Evolutionary conservation across 2,888 invertebrate species (phyloP).

Genomic region (Ochropacha duplaris): DNA sequence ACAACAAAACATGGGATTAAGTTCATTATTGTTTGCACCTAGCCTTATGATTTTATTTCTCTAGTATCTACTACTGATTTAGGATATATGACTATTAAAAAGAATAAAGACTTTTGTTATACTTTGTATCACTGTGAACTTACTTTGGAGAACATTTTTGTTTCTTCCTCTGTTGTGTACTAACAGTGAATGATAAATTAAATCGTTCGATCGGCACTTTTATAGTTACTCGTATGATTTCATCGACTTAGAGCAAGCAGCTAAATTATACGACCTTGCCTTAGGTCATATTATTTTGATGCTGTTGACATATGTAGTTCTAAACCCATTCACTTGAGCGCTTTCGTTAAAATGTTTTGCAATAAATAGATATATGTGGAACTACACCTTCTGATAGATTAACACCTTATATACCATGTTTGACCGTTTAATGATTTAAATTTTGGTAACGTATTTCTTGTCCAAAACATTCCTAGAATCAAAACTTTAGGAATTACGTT

Average conservation of each 20-base stretch:
- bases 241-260: constrained; percentile 19
- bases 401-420: not conserved
- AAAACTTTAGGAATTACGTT: too few species aligned
- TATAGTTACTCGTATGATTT: constrained; percentile 33
- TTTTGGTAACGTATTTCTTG: not conserved
- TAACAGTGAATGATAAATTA: constrained; percentile 37
- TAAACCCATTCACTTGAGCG: constrained; percentile 21
- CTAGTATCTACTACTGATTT: too few species aligned
- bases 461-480: too few species aligned
- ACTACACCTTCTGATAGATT: not conserved
- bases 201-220: constrained; percentile 26
- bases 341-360: constrained; percentile 17
- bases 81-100: too few species aligned
- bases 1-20: constrained; percentile 3
- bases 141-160: constrained; percentile 64
- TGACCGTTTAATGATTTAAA: not conserved
- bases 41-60: not conserved
- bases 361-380: constrained; percentile 5
- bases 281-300: constrained; percentile 32
- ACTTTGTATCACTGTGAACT: constrained; percentile 22
- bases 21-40: not conserved
- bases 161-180: constrained; percentile 35
- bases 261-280: constrained; percentile 44
- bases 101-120: not conserved
- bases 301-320: constrained; percentile 12